Percentiles rank a stretch among this genome's conserved stretches.
phyloP scores from a whole-genome alignment of 2,888 invertebrate species.

The Sinhomidia bicolor region DNA sequence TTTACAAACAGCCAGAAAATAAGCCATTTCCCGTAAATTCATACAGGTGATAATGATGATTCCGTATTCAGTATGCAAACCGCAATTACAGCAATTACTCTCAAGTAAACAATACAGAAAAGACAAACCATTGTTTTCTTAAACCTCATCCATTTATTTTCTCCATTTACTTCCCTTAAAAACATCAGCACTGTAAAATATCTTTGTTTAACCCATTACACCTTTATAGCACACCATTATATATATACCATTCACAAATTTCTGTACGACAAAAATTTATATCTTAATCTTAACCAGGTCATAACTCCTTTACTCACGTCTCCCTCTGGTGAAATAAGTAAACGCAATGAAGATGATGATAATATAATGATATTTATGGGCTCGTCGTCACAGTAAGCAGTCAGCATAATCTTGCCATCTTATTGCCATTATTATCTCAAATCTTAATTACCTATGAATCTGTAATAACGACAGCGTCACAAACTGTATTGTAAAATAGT shows the following conservation, averaged over 20 bases:
- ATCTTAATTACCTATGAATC: conserved; percentile 73
- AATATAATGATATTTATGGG: conserved; percentile 64
- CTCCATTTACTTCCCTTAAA: neutral
- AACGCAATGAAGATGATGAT: conserved; percentile 29
- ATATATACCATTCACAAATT: neutral
- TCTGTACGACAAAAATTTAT: conserved; percentile 40
- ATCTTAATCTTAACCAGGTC: conserved; percentile 63
- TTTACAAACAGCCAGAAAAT: neutral
- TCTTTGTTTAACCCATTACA: neutral
- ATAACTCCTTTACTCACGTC: conserved; percentile 49
- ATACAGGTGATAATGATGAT: conserved; percentile 9
- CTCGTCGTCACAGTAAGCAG: conserved; percentile 63
- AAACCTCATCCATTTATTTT: conserved; percentile 36
- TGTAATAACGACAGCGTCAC: conserved; percentile 47
- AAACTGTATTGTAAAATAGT: neutral
- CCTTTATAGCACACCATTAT: neutral
- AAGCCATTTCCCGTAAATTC: neutral
- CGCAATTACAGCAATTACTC: conserved; percentile 35
- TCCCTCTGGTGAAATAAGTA: conserved; percentile 1
- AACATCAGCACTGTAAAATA: too few species aligned
- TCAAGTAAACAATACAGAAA: conserved; percentile 29
- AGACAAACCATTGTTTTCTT: conserved; percentile 30
- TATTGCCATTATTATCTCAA: conserved; percentile 70
- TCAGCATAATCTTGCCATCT: conserved; percentile 63
- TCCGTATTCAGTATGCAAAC: conserved; percentile 23